Conservation (phyloP, 2,888 invertebrate species). For the Phalera bucephala region DNA sequence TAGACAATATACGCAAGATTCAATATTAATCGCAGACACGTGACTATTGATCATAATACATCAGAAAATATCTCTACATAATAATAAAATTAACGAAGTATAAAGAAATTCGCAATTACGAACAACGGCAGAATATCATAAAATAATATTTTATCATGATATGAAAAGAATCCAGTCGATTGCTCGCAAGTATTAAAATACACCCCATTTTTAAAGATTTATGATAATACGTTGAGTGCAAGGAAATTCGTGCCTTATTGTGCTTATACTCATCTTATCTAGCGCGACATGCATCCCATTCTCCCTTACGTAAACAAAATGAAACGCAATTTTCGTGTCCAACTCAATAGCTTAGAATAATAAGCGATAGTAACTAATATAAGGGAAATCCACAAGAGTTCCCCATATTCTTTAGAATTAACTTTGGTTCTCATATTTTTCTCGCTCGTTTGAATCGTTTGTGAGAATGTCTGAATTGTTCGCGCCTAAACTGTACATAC, state of each 20-base stretch:
- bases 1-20: too few relatives aligned
- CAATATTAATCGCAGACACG: too few relatives aligned
- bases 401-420: slow-evolving; percentile 42
- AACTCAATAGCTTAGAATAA: slow-evolving; percentile 82
- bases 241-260: slow-evolving; percentile 56
- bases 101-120: too few relatives aligned
- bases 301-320: slow-evolving; percentile 73
- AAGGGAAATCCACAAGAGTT: slow-evolving; percentile 69
- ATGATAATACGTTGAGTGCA: slow-evolving; percentile 57
- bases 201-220: slow-evolving; percentile 61
- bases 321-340: slow-evolving; percentile 79
- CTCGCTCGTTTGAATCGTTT: too few relatives aligned
- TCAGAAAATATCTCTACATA: too few relatives aligned
- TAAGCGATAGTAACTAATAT: slow-evolving; percentile 79
- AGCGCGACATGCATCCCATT: slow-evolving; percentile 51
- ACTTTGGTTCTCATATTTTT: slow-evolving; percentile 33
- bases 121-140: slow-evolving; percentile 1
- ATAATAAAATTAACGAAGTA: too few relatives aligned
- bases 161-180: slow-evolving; percentile 32
- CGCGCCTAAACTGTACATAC: slow-evolving; percentile 7
- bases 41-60: too few relatives aligned
- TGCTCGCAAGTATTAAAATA: slow-evolving; percentile 49
- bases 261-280: slow-evolving; percentile 60
- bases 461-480: too few relatives aligned
- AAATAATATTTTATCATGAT: slow-evolving; percentile 9